These are phyloP conservation scores for Delphinus delphis DNA, from an alignment of 2,113 vertebrate genomes.

Conservation along the genomic window DNA sequence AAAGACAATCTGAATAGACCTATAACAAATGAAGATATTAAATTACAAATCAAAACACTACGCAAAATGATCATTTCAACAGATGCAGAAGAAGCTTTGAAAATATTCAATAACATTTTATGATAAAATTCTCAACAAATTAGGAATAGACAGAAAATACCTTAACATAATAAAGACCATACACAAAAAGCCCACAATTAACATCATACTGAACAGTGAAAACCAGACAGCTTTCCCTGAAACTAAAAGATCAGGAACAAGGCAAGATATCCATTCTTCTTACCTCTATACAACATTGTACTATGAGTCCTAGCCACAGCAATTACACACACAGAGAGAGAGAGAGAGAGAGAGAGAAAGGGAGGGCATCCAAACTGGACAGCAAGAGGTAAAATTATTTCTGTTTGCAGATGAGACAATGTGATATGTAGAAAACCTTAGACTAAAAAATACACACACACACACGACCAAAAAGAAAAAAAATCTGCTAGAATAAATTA, in stretches of 20 bases:
- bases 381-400: neutral
- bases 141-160: neutral
- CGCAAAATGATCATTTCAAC: neutral
- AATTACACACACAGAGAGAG: neutral
- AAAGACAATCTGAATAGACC: neutral
- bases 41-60: neutral
- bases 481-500: neutral
- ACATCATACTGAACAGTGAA: neutral
- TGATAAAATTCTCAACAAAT: neutral
- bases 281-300: neutral
- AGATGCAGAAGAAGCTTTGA: neutral
- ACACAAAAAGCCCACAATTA: neutral
- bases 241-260: neutral
- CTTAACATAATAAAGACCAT: neutral
- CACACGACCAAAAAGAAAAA: neutral
- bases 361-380: neutral
- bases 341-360: neutral
- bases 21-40: neutral
- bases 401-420: neutral
- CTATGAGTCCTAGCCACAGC: neutral
- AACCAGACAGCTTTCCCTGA: neutral
- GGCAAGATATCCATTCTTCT: neutral
- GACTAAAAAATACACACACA: neutral
- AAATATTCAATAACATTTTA: neutral
- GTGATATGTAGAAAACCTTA: neutral